Evolutionary conservation across 2,113 vertebrate genomes (phyloP).

Genomic region (Corythaeola cristata): DNA sequence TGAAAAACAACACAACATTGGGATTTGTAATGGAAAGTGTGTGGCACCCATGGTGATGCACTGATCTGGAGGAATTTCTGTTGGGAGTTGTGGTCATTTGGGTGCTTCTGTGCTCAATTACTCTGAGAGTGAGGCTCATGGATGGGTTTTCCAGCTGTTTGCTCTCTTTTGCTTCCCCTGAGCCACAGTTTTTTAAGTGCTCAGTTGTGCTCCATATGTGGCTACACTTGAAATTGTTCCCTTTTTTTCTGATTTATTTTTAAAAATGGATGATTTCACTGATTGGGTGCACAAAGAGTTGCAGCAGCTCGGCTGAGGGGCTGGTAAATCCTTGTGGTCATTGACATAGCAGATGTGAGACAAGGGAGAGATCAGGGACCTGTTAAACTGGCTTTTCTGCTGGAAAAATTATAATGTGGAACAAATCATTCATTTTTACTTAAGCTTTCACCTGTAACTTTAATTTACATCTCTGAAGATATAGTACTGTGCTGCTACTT

Average conservation of each 20-base stretch:
- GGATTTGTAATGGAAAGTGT: neutral
- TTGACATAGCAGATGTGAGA: neutral
- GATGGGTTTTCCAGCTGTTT: neutral
- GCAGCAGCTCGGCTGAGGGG: neutral
- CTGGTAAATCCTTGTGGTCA: neutral
- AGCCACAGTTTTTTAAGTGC: neutral
- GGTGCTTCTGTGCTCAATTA: neutral
- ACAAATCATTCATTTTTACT: neutral
- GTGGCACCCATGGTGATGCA: neutral
- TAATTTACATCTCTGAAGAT: neutral
- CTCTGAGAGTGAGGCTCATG: neutral
- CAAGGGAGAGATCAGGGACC: neutral
- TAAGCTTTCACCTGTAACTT: constrained; percentile 9
- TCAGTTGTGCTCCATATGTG: neutral
- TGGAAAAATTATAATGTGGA: neutral
- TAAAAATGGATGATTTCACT: neutral
- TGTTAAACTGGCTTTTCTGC: constrained; percentile 5
- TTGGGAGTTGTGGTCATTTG: neutral
- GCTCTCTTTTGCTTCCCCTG: neutral
- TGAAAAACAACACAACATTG: neutral
- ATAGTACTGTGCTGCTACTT: neutral
- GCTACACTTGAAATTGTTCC: neutral
- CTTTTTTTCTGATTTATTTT: neutral
- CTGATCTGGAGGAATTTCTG: neutral
- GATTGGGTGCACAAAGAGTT: neutral